Evolutionary conservation across 1,140 invertebrate genomes (phyloP).

Genomic region (Papilio xuthus): DNA sequence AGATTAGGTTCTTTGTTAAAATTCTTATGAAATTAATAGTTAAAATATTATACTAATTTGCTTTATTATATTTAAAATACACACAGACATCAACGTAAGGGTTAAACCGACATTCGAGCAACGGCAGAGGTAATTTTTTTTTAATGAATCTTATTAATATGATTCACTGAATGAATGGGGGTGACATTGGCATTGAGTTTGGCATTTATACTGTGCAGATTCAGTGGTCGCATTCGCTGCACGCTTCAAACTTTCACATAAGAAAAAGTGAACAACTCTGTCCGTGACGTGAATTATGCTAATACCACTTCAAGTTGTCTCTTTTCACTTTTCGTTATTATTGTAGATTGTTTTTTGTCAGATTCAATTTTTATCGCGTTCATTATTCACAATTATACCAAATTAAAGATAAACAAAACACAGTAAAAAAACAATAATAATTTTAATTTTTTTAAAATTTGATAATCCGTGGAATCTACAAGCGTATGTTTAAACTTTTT

Average conservation of each 20-base stretch:
- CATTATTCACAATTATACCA: not conserved
- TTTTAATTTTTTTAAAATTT: too few species aligned
- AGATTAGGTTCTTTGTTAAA: not conserved
- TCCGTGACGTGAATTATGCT: slow-evolving; percentile 47
- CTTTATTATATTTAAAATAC: too few species aligned
- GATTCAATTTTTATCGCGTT: not conserved
- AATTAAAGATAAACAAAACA: too few species aligned
- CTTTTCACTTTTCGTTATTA: slow-evolving; percentile 39
- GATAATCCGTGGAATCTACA: too few species aligned
- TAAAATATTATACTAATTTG: too few species aligned
- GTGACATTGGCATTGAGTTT: slow-evolving; percentile 31
- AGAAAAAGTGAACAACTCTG: slow-evolving; percentile 63
- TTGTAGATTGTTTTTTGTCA: not conserved
- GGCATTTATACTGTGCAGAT: not conserved
- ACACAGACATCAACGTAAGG: too few species aligned
- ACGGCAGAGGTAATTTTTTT: not conserved
- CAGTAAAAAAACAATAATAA: not conserved
- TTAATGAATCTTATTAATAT: not conserved
- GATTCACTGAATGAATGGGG: not conserved
- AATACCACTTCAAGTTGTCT: slow-evolving; percentile 27
- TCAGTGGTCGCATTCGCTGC: slow-evolving; percentile 51
- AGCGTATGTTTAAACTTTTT: too few species aligned
- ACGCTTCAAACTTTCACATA: slow-evolving; percentile 67
- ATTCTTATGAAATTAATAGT: too few species aligned
- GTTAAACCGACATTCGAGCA: not conserved